Base-by-base conservation (phyloP, 2,888 invertebrate species). In the Meloe dianella region DNA sequence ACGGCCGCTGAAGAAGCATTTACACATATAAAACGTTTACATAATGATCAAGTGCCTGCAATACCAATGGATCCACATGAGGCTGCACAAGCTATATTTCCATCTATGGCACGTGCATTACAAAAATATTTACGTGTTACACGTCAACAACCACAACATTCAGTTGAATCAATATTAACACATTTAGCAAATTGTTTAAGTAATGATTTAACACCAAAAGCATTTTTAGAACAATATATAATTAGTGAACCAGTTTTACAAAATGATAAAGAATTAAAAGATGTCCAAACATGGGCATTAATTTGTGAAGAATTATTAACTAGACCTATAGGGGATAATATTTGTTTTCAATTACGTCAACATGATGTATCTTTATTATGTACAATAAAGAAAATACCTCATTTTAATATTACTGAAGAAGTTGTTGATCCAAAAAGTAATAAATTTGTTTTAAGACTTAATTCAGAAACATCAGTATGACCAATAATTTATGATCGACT, bases 1-100 rank as follows among this genome's bases (percentile, higher is more conserved):
- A 93, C 95, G 1, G 96, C 98, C 0, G 94, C 97, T 0, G 98
- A 99, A 83, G 98, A 99, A 80, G 97, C 98, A 0, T 99, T 99
- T 83, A 96, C 97, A 12, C 98, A 98, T 80, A 96, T 99, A 72
- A 93, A 95, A 78, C 87, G 97, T 41, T 89, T 97, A 70, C 85
- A 89, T 72, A 88, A 89, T 68, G 90, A 89, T 74, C 87, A 89
- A 63, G 90, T 92, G 32, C 91, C 94, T 0, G 92, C 94, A 0
- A 89, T 93, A 67, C 92, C 94, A 0, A 91, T 99, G 86, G 96
- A 97, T 80, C 93, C 98, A 0, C 91, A 95, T 77, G 98, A 98
- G 85, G 98, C 98, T 4, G 98, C 98, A 0, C 96, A 97, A 82
- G 96, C 98, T 0, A 96, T 99, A 64, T 98, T 99, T 81, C 98